Percentiles rank a stretch among this genome's conserved stretches.
phyloP scores from a whole-genome alignment of 2,113 vertebrate species.

The Siniperca chuatsi region DNA sequence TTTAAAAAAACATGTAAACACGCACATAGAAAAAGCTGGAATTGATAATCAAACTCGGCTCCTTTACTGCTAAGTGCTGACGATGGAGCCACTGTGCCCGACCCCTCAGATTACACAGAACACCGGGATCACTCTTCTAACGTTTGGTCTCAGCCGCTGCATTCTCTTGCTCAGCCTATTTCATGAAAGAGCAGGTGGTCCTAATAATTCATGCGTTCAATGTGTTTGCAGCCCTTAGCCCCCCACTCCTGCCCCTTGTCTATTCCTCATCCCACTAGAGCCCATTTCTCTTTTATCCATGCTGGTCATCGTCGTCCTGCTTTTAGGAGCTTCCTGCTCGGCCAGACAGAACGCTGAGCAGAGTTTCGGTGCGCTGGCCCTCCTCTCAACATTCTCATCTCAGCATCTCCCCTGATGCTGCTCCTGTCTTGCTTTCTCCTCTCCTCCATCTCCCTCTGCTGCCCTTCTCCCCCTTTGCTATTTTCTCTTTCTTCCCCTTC shows the following conservation, averaged over 20 bases:
- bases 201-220: conserved; percentile 59
- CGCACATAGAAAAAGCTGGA: not conserved
- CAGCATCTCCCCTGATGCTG: conserved; percentile 60
- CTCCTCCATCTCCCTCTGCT: conserved; percentile 84
- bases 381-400: conserved; percentile 77
- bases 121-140: not conserved
- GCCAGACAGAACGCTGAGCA: conserved; percentile 90
- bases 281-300: conserved; percentile 72
- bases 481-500: conserved; percentile 63
- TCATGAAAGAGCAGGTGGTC: conserved; percentile 66
- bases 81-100: not conserved
- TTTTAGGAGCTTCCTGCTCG: conserved; percentile 85
- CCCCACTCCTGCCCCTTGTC: conserved; percentile 44
- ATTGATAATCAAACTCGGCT: not conserved
- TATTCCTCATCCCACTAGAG: conserved; percentile 58
- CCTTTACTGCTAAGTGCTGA: not conserved
- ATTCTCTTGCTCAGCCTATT: conserved; percentile 48
- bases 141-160: conserved; percentile 24
- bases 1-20: not conserved
- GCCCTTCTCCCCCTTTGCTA: conserved; percentile 50
- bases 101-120: conserved; percentile 29
- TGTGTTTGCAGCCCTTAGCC: conserved; percentile 60
- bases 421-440: conserved; percentile 76
- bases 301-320: conserved; percentile 46
- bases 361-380: conserved; percentile 84